Conservation (phyloP, 2,113 vertebrate species). For the Cinclus cinclus region DNA sequence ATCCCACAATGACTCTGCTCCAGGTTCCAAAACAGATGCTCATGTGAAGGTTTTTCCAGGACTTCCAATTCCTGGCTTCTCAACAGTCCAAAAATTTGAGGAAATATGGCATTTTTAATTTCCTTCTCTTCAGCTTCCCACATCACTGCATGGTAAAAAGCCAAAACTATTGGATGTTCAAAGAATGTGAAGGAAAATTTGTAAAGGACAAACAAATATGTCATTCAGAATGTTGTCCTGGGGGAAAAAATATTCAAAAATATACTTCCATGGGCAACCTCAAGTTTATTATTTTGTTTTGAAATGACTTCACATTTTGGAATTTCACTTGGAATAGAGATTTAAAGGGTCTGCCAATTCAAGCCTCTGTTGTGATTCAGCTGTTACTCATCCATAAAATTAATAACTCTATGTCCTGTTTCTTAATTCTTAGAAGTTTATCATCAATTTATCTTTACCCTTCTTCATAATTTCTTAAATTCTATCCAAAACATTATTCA, state of each 20-base stretch:
- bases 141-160: not conserved
- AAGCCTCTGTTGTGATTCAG: slow-evolving; percentile 1
- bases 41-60: not conserved
- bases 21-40: not conserved
- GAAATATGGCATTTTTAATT: not conserved
- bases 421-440: slow-evolving; percentile 11
- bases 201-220: not conserved
- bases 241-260: not conserved
- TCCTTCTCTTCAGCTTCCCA: not conserved
- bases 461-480: not conserved
- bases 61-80: not conserved
- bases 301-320: slow-evolving; percentile 12
- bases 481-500: not conserved
- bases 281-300: not conserved
- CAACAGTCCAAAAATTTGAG: not conserved
- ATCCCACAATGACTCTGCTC: not conserved
- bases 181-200: not conserved
- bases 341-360: not conserved
- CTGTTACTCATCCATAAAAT: slow-evolving; percentile 2
- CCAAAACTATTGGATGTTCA: not conserved
- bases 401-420: not conserved
- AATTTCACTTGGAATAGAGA: slow-evolving; percentile 47
- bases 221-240: not conserved
- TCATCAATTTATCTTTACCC: not conserved
- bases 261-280: not conserved